Conservation (phyloP, 1,140 invertebrate genomes). For the Nomia melanderi region DNA sequence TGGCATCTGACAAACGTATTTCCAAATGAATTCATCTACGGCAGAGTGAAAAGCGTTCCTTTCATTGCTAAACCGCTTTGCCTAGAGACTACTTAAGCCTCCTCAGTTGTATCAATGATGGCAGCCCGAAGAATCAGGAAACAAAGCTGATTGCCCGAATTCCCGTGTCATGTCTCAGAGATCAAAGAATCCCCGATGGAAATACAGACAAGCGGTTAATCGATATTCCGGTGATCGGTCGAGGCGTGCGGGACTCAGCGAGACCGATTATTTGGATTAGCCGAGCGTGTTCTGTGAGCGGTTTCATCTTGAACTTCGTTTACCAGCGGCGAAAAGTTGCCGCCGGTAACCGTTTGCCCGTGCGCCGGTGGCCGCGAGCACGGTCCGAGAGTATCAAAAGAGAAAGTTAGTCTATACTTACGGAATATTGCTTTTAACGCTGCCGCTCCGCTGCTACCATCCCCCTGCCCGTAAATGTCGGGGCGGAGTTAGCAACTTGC, state of each 20-base stretch:
- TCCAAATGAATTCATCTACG: too few relatives aligned
- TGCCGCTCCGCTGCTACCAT: neutral
- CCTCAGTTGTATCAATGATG: too few relatives aligned
- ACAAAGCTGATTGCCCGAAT: neutral
- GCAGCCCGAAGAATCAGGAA: neutral
- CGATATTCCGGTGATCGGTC: constrained; percentile 53
- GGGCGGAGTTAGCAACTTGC: constrained; percentile 64
- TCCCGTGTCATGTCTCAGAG: constrained; percentile 3
- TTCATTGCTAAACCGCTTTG: too few relatives aligned
- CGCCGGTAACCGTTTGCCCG: constrained; percentile 31
- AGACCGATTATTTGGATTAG: constrained; percentile 65
- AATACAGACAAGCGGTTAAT: constrained; percentile 37
- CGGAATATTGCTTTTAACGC: constrained; percentile 68
- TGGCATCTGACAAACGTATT: too few relatives aligned
- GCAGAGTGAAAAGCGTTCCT: too few relatives aligned
- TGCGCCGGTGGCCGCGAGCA: constrained; percentile 27
- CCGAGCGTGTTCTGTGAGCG: constrained; percentile 57
- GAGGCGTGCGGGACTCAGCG: constrained; percentile 31
- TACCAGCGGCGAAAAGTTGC: constrained; percentile 50
- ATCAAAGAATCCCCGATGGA: constrained; percentile 50
- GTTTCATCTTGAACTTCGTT: constrained; percentile 67
- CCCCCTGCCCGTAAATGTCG: constrained; percentile 52
- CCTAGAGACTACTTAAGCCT: too few relatives aligned
- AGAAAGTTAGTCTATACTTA: constrained; percentile 67
- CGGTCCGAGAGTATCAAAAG: constrained; percentile 62